phyloP scores from a whole-genome alignment of 2,888 invertebrate species.

The Andrena bucephala region DNA sequence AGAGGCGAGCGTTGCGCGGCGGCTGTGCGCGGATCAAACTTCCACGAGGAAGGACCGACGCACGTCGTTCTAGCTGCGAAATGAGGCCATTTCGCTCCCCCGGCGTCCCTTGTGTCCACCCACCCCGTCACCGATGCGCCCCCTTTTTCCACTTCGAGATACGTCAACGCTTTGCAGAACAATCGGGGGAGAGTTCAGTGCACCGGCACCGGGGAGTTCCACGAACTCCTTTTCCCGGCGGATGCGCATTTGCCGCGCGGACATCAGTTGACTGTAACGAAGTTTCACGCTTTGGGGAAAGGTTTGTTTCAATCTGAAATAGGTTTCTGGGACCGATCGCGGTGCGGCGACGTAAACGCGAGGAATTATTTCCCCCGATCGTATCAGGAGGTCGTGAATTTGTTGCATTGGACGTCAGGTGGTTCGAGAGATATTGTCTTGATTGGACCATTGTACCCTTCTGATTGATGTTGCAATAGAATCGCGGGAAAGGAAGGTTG shows the following conservation, averaged over 20 bases:
- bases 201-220: slow-evolving; percentile 73
- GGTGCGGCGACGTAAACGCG: neutral
- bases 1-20: slow-evolving; percentile 47
- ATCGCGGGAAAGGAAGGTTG: too few species aligned
- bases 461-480: too few species aligned
- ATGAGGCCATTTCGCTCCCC: slow-evolving; percentile 77
- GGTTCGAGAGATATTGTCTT: too few species aligned
- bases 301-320: slow-evolving; percentile 27
- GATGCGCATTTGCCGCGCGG: slow-evolving; percentile 64
- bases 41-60: slow-evolving; percentile 58
- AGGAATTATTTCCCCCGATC: neutral
- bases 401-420: neutral
- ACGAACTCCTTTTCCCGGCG: slow-evolving; percentile 68
- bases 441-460: too few species aligned
- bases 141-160: slow-evolving; percentile 73
- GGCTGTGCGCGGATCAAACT: slow-evolving; percentile 56
- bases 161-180: slow-evolving; percentile 80
- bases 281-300: slow-evolving; percentile 56
- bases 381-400: neutral
- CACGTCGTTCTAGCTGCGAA: slow-evolving; percentile 70
- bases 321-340: slow-evolving; percentile 35
- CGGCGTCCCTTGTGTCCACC: slow-evolving; percentile 34
- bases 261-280: slow-evolving; percentile 68
- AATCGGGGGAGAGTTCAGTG: slow-evolving; percentile 80
- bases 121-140: slow-evolving; percentile 60